Conservation (phyloP, 2,888 invertebrate genomes). For the Heliconius ethilla region DNA sequence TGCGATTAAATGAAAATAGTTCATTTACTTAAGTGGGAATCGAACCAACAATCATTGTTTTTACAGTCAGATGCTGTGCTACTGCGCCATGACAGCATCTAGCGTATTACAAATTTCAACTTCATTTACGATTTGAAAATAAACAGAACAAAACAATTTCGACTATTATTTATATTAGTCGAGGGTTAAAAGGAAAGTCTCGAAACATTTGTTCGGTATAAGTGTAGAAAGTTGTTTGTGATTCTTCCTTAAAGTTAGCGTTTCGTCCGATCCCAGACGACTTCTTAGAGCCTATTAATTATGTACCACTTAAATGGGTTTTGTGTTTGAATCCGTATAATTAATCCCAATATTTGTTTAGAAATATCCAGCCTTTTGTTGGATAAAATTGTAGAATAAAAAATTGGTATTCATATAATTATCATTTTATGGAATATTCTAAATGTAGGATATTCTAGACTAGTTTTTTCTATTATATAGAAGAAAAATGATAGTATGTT, state of each 20-base stretch:
- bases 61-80: too few relatives aligned
- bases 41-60: too few relatives aligned
- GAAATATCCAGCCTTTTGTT: not conserved
- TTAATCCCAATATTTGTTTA: not conserved
- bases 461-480: too few relatives aligned
- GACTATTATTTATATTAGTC: constrained; percentile 18
- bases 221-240: constrained; percentile 32
- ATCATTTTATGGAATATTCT: not conserved
- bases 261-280: constrained; percentile 39
- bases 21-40: too few relatives aligned
- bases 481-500: too few relatives aligned
- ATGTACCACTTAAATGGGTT: constrained; percentile 41
- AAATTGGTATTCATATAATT: not conserved
- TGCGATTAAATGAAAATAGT: not conserved
- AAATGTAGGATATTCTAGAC: not conserved
- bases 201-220: constrained; percentile 26
- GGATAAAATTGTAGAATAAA: not conserved
- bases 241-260: constrained; percentile 46
- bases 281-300: constrained; percentile 39
- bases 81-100: too few relatives aligned
- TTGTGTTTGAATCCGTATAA: constrained; percentile 30
- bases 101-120: not conserved
- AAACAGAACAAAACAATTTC: constrained; percentile 19
- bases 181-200: constrained; percentile 14
- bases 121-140: constrained; percentile 7